phyloP scores from a whole-genome alignment of 2,113 vertebrate genomes.

The Laticauda laticaudata region DNA sequence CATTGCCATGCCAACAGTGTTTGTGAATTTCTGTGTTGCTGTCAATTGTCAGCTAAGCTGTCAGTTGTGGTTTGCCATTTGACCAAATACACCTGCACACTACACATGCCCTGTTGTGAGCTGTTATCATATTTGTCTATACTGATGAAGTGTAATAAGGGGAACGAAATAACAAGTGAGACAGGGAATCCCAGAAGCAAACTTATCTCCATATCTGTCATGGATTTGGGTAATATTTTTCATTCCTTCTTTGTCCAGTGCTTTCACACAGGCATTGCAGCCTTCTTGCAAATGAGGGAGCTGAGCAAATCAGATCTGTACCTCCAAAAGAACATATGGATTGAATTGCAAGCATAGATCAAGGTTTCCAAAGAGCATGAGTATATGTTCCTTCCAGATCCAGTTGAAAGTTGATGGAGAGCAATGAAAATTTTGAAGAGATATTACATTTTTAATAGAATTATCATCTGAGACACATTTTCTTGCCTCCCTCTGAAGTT shows the following conservation, averaged over 20 bases:
- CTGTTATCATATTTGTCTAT: neutral
- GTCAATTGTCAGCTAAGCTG: neutral
- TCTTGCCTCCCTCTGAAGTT: neutral
- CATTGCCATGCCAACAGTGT: constrained; percentile 43
- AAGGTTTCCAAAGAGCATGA: neutral
- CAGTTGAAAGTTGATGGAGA: neutral
- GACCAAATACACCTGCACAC: neutral
- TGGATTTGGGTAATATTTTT: neutral
- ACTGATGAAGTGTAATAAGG: fast-evolving
- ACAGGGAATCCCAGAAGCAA: neutral
- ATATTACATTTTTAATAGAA: neutral
- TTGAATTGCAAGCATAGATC: neutral
- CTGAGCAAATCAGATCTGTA: neutral
- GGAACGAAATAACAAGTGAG: neutral
- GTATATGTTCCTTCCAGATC: neutral
- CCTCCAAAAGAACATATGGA: neutral
- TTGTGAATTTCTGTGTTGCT: constrained; percentile 28
- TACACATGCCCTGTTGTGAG: neutral
- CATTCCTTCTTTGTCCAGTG: neutral
- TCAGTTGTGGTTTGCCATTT: constrained; percentile 21
- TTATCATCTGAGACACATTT: neutral
- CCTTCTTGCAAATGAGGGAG: neutral
- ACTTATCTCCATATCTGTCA: neutral
- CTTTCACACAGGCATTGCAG: neutral
- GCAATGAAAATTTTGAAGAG: neutral